These are phyloP conservation scores for Ginglymostoma cirratum DNA, from an alignment of 2,113 vertebrate species.

Conservation along the genomic window DNA sequence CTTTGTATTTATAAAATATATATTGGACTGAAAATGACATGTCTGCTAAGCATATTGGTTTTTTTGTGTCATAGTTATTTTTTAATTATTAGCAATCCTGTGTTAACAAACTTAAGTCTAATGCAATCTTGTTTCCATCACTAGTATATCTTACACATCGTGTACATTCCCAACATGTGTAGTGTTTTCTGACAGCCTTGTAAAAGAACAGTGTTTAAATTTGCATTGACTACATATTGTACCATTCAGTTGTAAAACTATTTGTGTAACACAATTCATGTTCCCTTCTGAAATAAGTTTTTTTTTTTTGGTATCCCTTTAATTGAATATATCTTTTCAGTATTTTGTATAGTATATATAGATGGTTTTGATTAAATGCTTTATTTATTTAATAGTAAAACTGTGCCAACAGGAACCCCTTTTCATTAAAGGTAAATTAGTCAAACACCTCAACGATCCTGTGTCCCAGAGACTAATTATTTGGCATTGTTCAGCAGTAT, in stretches of 20 bases:
- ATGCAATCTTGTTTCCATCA: constrained; percentile 31
- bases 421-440: constrained; percentile 45
- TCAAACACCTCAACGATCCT: background rate
- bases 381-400: constrained; percentile 76
- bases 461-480: constrained; percentile 28
- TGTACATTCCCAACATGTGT: constrained; percentile 22
- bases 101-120: constrained; percentile 22
- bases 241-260: constrained; percentile 40
- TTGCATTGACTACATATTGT: constrained; percentile 37
- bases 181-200: constrained; percentile 25
- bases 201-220: constrained; percentile 36
- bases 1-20: constrained; percentile 40
- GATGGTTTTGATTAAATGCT: constrained; percentile 67
- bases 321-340: constrained; percentile 48
- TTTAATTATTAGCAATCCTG: constrained; percentile 29
- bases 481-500: constrained; percentile 4
- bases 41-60: constrained; percentile 27
- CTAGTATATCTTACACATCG: constrained; percentile 34
- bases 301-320: constrained; percentile 44
- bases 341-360: constrained; percentile 65
- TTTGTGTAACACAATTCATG: constrained; percentile 50
- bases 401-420: constrained; percentile 62
- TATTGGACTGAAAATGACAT: constrained; percentile 33
- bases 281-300: constrained; percentile 31
- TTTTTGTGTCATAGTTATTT: constrained; percentile 18